Conservation (phyloP, 2,888 invertebrate genomes). For the Standfussiana lucernea region DNA sequence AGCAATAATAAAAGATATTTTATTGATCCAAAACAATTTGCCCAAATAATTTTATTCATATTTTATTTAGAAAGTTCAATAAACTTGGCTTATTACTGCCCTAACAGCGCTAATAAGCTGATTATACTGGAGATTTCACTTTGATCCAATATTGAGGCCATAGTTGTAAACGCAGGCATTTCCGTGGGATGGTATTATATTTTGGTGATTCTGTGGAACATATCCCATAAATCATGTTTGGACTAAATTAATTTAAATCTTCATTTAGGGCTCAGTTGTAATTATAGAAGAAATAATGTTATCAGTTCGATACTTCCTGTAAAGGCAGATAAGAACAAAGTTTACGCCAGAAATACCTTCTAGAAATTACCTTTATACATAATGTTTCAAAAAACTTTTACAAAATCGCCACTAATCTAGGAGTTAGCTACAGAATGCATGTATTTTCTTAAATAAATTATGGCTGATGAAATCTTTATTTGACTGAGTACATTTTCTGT, state of each 20-base stretch:
- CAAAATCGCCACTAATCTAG: neutral
- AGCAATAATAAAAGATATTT: neutral
- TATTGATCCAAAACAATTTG: conserved; percentile 30
- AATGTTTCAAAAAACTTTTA: neutral
- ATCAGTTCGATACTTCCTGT: neutral
- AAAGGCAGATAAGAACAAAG: neutral
- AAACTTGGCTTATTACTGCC: conserved; percentile 31
- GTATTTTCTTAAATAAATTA: neutral
- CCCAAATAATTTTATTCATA: conserved; percentile 32
- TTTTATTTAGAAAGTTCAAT: conserved; percentile 51
- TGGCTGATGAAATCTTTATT: conserved; percentile 73
- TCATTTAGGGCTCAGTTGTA: neutral
- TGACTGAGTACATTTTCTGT: conserved; percentile 59
- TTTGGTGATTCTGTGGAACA: neutral
- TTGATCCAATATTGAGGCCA: conserved; percentile 49
- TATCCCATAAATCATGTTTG: neutral
- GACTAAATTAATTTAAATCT: neutral
- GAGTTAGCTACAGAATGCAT: neutral
- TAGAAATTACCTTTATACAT: neutral
- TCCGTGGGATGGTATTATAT: conserved; percentile 54
- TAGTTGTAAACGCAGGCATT: conserved; percentile 41
- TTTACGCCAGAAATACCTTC: neutral
- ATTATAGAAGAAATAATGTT: neutral
- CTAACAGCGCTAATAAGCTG: conserved; percentile 45
- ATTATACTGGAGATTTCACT: conserved; percentile 46